phyloP scores from a whole-genome alignment of 2,113 vertebrate species.

The Aptenodytes patagonicus region DNA sequence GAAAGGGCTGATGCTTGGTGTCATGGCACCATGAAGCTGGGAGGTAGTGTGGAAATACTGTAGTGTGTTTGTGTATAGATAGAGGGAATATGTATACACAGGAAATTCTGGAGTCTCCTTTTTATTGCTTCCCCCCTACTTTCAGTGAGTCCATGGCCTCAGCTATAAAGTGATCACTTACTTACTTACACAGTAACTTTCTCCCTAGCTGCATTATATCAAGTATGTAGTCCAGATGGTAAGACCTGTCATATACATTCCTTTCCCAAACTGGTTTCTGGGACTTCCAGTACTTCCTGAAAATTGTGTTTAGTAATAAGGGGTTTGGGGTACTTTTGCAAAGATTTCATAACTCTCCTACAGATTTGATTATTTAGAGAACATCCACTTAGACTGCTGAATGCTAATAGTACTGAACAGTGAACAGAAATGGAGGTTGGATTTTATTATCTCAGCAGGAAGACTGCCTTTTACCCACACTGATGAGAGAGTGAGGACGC shows the following conservation, averaged over 20 bases:
- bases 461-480: background rate
- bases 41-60: background rate
- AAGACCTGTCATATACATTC: background rate
- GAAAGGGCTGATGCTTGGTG: background rate
- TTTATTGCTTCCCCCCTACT: background rate
- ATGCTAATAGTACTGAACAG: background rate
- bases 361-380: background rate
- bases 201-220: background rate
- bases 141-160: background rate
- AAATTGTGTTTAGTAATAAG: background rate
- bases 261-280: background rate
- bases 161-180: background rate
- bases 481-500: background rate
- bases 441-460: constrained; percentile 27
- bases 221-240: background rate
- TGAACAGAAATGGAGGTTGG: background rate
- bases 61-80: background rate
- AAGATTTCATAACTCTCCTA: background rate
- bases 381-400: background rate
- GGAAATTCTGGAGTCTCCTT: background rate
- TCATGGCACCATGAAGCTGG: background rate
- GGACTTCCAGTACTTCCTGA: background rate
- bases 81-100: background rate
- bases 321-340: background rate
- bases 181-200: background rate